Evolutionary conservation across 2,888 invertebrate genomes (phyloP).

Genomic region (Xylota sylvarum): DNA sequence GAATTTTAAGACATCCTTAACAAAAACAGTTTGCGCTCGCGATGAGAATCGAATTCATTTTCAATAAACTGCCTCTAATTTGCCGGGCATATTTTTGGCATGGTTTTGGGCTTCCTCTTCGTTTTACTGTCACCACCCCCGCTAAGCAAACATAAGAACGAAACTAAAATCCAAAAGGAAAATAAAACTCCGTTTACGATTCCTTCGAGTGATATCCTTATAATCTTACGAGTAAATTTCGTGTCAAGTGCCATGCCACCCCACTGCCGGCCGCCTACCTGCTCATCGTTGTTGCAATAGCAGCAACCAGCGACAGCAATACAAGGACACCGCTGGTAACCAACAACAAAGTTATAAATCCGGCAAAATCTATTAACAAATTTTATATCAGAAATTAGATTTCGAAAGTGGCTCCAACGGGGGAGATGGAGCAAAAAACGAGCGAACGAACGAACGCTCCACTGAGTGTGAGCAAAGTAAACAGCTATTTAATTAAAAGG

Average conservation of each 20-base stretch:
- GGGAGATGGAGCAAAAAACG: slow-evolving; percentile 9
- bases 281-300: background rate
- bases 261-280: too few relatives aligned
- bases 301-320: too few relatives aligned
- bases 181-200: slow-evolving; percentile 71
- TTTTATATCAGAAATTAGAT: slow-evolving; percentile 76
- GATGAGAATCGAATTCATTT: slow-evolving; percentile 63
- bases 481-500: slow-evolving; percentile 77
- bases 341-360: slow-evolving; percentile 72
- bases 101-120: slow-evolving; percentile 3
- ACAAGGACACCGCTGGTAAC: background rate
- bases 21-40: slow-evolving; percentile 16
- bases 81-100: slow-evolving; percentile 64
- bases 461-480: slow-evolving; percentile 67
- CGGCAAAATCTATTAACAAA: slow-evolving; percentile 75
- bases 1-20: slow-evolving; percentile 51
- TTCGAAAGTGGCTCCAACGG: slow-evolving; percentile 66
- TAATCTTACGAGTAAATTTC: slow-evolving; percentile 60
- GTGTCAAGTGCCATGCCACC: slow-evolving; percentile 46
- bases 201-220: slow-evolving; percentile 66
- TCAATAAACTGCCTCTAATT: slow-evolving; percentile 68
- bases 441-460: slow-evolving; percentile 5
- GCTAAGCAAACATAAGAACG: slow-evolving; percentile 11
- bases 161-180: slow-evolving; percentile 52
- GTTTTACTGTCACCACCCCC: slow-evolving; percentile 11